These are phyloP conservation scores for Patella vulgata DNA, from an alignment of 1,140 invertebrate species.

Conservation along the genomic window DNA sequence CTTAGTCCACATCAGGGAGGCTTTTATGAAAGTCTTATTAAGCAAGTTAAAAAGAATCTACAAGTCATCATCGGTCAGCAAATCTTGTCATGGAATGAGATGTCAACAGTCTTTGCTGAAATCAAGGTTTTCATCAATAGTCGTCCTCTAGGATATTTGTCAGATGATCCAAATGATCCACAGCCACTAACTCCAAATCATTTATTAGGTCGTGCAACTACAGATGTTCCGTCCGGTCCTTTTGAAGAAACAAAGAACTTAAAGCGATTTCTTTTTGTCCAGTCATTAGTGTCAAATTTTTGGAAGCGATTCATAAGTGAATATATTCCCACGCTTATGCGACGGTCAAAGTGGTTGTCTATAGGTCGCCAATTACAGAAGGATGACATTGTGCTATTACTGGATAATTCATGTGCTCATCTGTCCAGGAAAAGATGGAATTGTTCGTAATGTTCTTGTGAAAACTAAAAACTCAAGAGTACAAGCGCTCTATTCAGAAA, in stretches of 20 bases:
- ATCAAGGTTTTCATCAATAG: conserved; percentile 1
- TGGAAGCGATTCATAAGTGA: conserved; percentile 3
- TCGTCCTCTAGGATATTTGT: not conserved
- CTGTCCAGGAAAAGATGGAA: too few species aligned
- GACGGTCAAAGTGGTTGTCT: not conserved
- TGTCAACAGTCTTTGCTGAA: not conserved
- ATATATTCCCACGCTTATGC: conserved; percentile 4
- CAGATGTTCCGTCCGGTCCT: conserved; percentile 1
- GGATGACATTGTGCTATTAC: too few species aligned
- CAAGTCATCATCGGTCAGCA: too few species aligned
- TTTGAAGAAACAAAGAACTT: conserved; percentile 3
- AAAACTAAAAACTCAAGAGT: too few species aligned
- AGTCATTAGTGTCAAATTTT: not conserved
- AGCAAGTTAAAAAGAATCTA: not conserved
- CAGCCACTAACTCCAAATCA: conserved; percentile 4
- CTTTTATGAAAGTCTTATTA: conserved; percentile 6
- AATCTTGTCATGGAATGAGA: too few species aligned
- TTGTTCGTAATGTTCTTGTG: too few species aligned
- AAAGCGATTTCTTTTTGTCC: not conserved
- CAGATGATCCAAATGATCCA: not conserved
- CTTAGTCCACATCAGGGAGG: conserved; percentile 17
- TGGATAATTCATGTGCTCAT: too few species aligned
- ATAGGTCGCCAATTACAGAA: not conserved
- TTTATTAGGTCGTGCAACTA: not conserved
- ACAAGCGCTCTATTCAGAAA: too few species aligned